A percentile compares a stretch with the other conserved stretches of the same genome.
Conservation (phyloP, 2,113 vertebrate species). For the Ammodramus savannarum region DNA sequence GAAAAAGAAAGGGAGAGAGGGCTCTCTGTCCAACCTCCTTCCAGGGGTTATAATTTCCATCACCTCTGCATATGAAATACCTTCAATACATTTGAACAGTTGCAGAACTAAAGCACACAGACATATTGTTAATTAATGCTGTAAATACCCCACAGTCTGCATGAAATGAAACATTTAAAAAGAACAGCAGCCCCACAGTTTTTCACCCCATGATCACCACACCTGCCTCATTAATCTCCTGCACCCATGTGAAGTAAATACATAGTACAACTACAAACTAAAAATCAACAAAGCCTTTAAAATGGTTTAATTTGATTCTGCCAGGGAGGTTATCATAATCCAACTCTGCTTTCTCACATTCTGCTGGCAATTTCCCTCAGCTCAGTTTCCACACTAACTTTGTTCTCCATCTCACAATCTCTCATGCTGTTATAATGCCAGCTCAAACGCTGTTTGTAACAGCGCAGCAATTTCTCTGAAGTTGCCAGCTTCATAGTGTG, state of each 20-base stretch:
- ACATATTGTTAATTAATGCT: conserved; percentile 61
- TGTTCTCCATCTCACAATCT: conserved; percentile 39
- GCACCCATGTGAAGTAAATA: conserved; percentile 38
- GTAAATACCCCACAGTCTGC: conserved; percentile 36
- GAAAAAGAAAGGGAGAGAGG: background rate
- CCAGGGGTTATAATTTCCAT: conserved; percentile 4
- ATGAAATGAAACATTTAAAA: conserved; percentile 43
- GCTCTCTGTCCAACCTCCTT: background rate
- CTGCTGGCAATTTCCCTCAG: conserved; percentile 15
- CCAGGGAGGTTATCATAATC: conserved; percentile 57
- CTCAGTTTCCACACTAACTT: conserved; percentile 51
- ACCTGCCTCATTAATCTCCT: conserved; percentile 24
- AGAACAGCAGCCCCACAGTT: conserved; percentile 44
- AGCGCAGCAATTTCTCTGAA: conserved; percentile 64
- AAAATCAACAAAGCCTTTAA: conserved; percentile 54
- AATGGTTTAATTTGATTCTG: conserved; percentile 52
- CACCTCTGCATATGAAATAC: background rate
- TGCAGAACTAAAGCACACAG: conserved; percentile 54
- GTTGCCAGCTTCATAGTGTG: conserved; percentile 48
- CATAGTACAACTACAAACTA: conserved; percentile 18
- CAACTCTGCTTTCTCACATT: conserved; percentile 19
- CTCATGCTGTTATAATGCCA: conserved; percentile 66
- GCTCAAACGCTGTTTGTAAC: conserved; percentile 57
- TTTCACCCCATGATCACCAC: conserved; percentile 22
- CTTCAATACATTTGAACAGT: conserved; percentile 35